Conservation (phyloP, 2,113 vertebrate species). For the Coptodon rendalli region DNA sequence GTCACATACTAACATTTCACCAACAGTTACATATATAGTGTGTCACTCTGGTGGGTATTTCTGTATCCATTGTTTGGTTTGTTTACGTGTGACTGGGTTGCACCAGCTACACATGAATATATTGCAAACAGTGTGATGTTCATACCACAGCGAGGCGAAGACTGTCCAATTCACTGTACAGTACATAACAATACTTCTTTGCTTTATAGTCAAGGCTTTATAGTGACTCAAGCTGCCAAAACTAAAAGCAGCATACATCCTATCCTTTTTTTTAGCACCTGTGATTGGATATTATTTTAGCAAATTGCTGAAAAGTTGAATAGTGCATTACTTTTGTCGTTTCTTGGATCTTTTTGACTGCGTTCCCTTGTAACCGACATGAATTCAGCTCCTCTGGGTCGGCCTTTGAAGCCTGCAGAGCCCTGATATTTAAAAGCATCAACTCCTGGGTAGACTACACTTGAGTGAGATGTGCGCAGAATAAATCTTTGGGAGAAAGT, state of each 20-base stretch:
- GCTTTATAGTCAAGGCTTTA: neutral
- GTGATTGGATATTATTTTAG: neutral
- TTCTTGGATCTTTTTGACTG: neutral
- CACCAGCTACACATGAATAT: neutral
- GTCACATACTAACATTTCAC: too few relatives aligned
- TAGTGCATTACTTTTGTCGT: neutral
- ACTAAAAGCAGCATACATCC: neutral
- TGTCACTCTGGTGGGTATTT: neutral
- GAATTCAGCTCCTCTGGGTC: neutral
- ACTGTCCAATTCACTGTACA: neutral
- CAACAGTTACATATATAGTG: too few relatives aligned
- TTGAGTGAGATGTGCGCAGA: neutral
- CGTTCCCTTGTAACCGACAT: neutral
- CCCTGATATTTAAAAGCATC: neutral
- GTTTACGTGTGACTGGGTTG: neutral
- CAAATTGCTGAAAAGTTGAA: neutral
- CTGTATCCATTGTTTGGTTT: neutral
- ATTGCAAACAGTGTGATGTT: neutral
- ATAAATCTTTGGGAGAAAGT: neutral
- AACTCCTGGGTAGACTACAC: neutral
- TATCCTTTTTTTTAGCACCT: neutral
- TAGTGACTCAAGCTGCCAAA: neutral
- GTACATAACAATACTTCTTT: neutral
- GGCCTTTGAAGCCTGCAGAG: neutral
- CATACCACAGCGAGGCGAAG: neutral